phyloP scores from a whole-genome alignment of 2,888 invertebrate genomes.

The Sepiola atlantica region DNA sequence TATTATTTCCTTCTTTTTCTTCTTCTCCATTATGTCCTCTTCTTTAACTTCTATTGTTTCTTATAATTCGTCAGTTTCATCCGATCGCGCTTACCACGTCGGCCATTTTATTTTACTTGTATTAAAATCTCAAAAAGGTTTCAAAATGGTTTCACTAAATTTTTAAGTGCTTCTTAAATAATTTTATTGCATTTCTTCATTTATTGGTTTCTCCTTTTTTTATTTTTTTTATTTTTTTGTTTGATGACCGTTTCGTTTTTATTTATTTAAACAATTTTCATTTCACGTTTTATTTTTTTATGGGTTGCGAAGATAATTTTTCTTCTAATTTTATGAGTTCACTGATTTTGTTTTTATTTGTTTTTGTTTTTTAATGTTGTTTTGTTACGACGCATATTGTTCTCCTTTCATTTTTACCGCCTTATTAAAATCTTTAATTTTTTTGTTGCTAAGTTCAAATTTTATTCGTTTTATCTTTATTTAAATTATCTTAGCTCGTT shows the following conservation, averaged over 20 bases:
- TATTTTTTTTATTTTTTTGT: background rate
- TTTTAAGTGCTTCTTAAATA: constrained; percentile 8
- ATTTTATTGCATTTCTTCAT: background rate
- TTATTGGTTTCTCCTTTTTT: background rate
- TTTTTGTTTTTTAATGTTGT: background rate
- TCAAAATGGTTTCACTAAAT: background rate
- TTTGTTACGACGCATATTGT: too few relatives aligned
- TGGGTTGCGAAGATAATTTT: background rate
- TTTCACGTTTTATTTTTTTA: background rate
- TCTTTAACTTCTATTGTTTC: background rate
- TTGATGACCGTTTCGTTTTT: background rate
- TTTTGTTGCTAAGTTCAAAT: too few relatives aligned
- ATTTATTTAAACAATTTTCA: background rate
- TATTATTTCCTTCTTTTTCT: background rate
- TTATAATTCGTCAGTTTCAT: background rate
- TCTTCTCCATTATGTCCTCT: background rate
- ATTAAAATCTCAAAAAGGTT: background rate
- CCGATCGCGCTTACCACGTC: background rate
- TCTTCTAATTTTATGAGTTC: background rate
- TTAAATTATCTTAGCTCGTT: too few relatives aligned
- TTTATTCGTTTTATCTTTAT: too few relatives aligned
- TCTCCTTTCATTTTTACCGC: too few relatives aligned
- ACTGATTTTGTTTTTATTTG: background rate
- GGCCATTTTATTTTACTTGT: background rate
- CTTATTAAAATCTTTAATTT: too few relatives aligned